Conservation (phyloP, 2,797 vertebrate genomes). For the Tragopan temminckii region DNA sequence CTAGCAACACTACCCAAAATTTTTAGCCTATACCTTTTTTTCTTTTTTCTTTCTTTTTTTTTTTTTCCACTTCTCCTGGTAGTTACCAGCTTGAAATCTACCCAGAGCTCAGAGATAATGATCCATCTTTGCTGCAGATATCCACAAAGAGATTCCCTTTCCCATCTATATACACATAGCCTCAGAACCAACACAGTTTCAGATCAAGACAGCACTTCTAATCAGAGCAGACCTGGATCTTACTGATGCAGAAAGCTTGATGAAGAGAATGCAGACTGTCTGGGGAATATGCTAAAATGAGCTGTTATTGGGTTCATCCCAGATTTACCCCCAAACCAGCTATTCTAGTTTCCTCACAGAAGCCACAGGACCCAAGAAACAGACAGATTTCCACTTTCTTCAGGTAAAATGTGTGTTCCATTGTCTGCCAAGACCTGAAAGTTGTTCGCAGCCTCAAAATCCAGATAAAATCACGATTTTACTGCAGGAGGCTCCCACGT, state of each 20-base stretch:
- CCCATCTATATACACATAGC: not conserved
- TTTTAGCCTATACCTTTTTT: not conserved
- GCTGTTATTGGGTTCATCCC: not conserved
- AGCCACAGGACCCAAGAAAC: not conserved
- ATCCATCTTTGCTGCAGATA: not conserved
- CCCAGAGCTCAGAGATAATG: not conserved
- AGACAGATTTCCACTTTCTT: not conserved
- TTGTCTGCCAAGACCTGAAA: not conserved
- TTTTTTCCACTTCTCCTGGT: not conserved
- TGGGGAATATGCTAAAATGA: not conserved
- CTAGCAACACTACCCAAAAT: not conserved
- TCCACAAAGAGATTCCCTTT: not conserved
- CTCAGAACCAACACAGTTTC: not conserved
- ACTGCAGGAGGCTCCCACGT: accelerated
- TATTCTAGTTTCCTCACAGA: not conserved
- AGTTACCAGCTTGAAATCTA: not conserved
- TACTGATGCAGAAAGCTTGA: not conserved
- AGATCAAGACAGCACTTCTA: not conserved
- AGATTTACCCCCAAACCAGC: not conserved
- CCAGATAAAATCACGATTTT: not conserved
- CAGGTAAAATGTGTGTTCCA: not conserved
- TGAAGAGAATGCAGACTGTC: not conserved
- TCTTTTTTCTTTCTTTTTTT: not conserved
- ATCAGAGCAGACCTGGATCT: not conserved
- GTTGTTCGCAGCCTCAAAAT: not conserved